Percentiles rank a stretch among this genome's conserved stretches.
These are phyloP conservation scores for Antheraea pernyi DNA, from an alignment of 1,140 invertebrate genomes.

Conservation along the genomic window DNA sequence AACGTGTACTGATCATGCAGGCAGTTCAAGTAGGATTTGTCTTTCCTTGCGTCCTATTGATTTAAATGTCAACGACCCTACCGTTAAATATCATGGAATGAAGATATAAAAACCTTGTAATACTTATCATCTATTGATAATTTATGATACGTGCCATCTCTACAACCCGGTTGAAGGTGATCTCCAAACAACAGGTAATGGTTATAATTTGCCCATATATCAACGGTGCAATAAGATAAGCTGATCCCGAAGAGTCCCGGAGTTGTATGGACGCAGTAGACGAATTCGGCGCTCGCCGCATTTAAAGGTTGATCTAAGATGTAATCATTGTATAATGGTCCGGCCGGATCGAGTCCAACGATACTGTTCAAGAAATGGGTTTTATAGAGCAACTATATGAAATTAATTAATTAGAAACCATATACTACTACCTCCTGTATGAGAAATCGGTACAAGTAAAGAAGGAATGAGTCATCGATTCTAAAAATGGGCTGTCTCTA, in stretches of 20 bases:
- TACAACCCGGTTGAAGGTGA: neutral
- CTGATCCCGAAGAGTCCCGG: slow-evolving; percentile 37
- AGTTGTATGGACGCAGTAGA: slow-evolving; percentile 62
- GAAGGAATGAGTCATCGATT: too few species aligned
- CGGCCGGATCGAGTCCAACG: slow-evolving; percentile 36
- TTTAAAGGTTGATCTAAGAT: neutral
- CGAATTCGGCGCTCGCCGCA: slow-evolving; percentile 53
- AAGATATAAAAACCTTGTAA: too few species aligned
- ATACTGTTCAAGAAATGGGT: slow-evolving; percentile 21
- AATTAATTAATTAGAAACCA: too few species aligned
- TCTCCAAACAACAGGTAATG: slow-evolving; percentile 32
- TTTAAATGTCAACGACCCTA: too few species aligned
- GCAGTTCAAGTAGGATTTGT: too few species aligned
- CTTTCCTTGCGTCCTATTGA: too few species aligned
- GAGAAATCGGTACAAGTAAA: too few species aligned
- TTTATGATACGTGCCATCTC: neutral
- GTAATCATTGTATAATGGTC: slow-evolving; percentile 24
- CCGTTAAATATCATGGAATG: too few species aligned
- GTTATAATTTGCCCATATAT: slow-evolving; percentile 81
- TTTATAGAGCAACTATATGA: too few species aligned
- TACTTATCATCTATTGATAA: neutral
- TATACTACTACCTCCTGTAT: too few species aligned
- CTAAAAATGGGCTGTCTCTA: too few species aligned
- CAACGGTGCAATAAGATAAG: slow-evolving; percentile 68
- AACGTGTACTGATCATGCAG: too few species aligned